phyloP scores from a whole-genome alignment of 2,113 vertebrate species.

The Ciconia boyciana region DNA sequence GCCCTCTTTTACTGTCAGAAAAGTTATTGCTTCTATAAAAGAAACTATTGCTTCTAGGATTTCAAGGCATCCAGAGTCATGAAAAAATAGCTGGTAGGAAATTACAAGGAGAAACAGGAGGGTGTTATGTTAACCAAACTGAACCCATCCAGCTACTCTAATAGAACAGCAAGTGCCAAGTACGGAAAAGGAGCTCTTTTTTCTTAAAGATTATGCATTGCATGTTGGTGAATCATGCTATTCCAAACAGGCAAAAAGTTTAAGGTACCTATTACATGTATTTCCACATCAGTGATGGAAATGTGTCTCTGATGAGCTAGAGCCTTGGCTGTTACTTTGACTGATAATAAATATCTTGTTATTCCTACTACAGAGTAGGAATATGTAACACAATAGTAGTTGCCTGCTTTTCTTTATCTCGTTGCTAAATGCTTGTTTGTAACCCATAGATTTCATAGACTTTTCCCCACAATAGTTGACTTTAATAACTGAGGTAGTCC shows the following conservation, averaged over 20 bases:
- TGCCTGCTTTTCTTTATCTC: background rate
- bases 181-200: background rate
- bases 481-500: background rate
- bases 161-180: background rate
- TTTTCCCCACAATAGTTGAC: background rate
- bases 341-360: background rate
- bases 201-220: background rate
- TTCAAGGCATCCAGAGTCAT: background rate
- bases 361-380: background rate
- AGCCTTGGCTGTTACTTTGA: background rate
- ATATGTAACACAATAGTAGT: background rate
- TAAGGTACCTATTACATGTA: background rate
- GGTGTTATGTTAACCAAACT: background rate
- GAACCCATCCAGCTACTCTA: background rate
- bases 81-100: background rate
- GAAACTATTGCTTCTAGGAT: too few species aligned
- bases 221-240: background rate
- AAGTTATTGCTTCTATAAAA: background rate
- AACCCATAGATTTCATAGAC: background rate
- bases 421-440: background rate
- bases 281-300: background rate
- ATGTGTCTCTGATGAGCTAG: background rate
- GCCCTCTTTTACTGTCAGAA: background rate
- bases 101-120: background rate
- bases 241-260: background rate